Base-by-base conservation (phyloP, 2,797 vertebrate species). In the Danionella dracula region DNA sequence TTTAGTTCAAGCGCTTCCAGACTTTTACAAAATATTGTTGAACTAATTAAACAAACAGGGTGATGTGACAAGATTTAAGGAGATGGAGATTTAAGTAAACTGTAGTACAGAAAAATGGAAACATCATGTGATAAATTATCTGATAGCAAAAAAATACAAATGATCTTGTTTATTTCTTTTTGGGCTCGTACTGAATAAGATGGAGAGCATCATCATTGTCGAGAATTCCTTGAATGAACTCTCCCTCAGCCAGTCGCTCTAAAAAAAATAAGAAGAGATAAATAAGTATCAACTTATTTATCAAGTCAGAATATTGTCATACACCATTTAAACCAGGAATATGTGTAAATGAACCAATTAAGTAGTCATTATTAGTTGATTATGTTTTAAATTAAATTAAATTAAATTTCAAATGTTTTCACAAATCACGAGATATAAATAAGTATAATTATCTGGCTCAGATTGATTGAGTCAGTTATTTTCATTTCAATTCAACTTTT, bases 231-330 rank as follows among this genome's bases (percentile, higher is more conserved):
- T 85, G 77, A 74, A 92, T 81, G 76, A 92, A 92, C 76, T 92
- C 90, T 35, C 88, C 89, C 72, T 92, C 90, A 20, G 87, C 86
- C 80, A 91, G 73, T 21, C 87, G 85, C 34, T 90, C 90, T 91
- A 35, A 40, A 19, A 27, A 49, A 57, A 16, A 34, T n/a, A n/a
- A n/a, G n/a, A n/a, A 42, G 45, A 68, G 29, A 71, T n/a, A 65
- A 4, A 70, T 5, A 2, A 15, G 35, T n/a, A n/a, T n/a, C n/a
- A n/a, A n/a, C n/a, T n/a, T n/a, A n/a, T n/a, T n/a, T n/a, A n/a
- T n/a, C n/a, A n/a, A n/a, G n/a, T n/a, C n/a, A n/a, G n/a, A n/a
- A n/a, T n/a, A n/a, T n/a, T n/a, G n/a, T n/a, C n/a, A n/a, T n/a
- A n/a, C n/a, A n/a, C n/a, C n/a, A n/a, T n/a, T n/a, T n/a, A n/a